Evolutionary conservation across 2,888 invertebrate genomes (phyloP).

Genomic region (Conomelus anceps): DNA sequence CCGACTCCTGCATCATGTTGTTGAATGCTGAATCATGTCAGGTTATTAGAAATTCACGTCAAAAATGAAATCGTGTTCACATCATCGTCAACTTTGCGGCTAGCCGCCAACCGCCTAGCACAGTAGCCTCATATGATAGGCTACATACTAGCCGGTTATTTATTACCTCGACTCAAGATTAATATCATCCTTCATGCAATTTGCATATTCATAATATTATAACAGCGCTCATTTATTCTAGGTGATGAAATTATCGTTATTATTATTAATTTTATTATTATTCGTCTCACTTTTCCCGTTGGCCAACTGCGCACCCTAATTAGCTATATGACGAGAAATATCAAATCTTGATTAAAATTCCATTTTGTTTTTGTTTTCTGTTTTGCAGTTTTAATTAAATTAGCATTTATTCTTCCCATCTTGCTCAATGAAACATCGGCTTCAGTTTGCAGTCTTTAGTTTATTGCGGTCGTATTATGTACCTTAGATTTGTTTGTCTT

Average conservation of each 20-base stretch:
- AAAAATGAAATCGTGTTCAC: background rate
- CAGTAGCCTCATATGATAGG: background rate
- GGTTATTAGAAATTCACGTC: background rate
- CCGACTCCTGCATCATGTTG: background rate
- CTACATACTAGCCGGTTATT: background rate
- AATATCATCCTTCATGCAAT: background rate
- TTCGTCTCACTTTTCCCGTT: background rate
- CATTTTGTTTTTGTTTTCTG: background rate
- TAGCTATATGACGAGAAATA: background rate
- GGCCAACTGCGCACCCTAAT: background rate
- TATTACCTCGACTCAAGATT: background rate
- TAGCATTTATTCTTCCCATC: background rate
- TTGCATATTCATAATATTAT: background rate
- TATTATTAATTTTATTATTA: background rate
- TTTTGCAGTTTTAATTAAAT: background rate
- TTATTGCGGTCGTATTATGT: too few species aligned
- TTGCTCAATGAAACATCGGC: background rate
- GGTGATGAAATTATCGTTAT: background rate
- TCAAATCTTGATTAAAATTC: background rate
- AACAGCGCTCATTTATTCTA: background rate
- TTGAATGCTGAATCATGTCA: background rate
- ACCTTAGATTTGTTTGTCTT: too few species aligned
- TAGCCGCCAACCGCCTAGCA: background rate
- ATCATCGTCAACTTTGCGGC: background rate
- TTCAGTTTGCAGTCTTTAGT: background rate